phyloP scores from a whole-genome alignment of 64 coral and sea anemone genomes.

The Stichodactyla helianthus region DNA sequence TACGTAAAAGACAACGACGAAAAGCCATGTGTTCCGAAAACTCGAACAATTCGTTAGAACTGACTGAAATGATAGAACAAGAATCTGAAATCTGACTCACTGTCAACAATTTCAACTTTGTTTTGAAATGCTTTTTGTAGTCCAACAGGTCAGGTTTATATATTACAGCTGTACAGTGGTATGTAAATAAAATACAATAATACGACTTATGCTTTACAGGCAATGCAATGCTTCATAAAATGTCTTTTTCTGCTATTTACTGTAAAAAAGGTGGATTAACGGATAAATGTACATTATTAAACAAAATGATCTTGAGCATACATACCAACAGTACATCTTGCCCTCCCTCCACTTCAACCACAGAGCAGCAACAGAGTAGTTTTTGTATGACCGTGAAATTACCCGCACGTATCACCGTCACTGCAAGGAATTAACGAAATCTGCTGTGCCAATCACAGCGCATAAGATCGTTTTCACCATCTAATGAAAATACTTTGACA shows the following conservation, averaged over 20 bases:
- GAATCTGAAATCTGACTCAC: background rate
- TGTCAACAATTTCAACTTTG: background rate
- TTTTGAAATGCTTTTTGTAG: background rate
- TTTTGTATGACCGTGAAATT: no score
- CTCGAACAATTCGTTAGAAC: background rate
- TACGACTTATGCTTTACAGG: background rate
- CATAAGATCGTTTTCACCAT: no score
- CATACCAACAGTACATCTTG: background rate
- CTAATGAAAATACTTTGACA: no score
- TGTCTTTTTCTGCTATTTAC: background rate
- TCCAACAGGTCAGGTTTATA: background rate
- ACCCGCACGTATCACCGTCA: no score
- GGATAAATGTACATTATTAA: no score
- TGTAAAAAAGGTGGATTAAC: background rate
- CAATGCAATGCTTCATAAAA: no score
- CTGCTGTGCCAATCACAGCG: no score
- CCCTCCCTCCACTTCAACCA: background rate
- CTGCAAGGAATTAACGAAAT: no score
- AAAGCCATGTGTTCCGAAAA: background rate
- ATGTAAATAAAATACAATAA: background rate
- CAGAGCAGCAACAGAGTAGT: background rate
- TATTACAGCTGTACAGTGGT: no score
- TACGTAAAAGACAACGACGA: background rate
- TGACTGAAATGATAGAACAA: constrained; percentile 13
- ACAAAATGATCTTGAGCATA: background rate